These are phyloP conservation scores for Octomys mimax DNA, from an alignment of 2,797 vertebrate genomes.

Conservation along the genomic window DNA sequence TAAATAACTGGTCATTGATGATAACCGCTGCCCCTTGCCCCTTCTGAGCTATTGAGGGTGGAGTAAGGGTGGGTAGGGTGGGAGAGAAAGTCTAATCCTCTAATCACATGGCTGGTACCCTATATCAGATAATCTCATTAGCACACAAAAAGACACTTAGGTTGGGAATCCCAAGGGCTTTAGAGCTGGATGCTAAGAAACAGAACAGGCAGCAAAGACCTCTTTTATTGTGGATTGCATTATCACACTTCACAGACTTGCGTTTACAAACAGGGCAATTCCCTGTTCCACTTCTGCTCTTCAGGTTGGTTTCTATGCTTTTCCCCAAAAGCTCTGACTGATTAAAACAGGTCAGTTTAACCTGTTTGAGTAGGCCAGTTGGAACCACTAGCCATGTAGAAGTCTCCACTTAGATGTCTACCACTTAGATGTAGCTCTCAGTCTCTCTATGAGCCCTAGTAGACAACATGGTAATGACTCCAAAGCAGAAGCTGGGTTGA, in stretches of 20 bases:
- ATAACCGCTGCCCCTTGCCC: background rate
- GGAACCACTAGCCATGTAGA: background rate
- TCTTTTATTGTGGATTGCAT: background rate
- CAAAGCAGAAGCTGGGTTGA: background rate
- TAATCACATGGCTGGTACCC: background rate
- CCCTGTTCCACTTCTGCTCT: constrained; percentile 15
- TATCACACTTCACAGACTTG: background rate
- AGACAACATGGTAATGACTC: background rate
- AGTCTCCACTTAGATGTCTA: too few species aligned
- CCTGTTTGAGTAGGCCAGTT: background rate
- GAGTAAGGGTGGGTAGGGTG: background rate
- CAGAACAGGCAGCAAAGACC: background rate
- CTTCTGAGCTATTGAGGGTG: background rate
- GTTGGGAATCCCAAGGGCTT: background rate
- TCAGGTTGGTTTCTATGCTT: background rate
- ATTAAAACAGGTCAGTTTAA: background rate
- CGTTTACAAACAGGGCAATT: background rate
- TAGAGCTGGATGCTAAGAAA: background rate
- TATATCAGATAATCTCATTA: too few species aligned
- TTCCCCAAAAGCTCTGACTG: background rate
- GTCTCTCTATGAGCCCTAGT: background rate
- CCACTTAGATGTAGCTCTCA: background rate
- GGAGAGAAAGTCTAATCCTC: background rate
- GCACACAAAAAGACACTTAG: background rate
- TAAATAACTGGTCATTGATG: background rate